Conservation (phyloP, 2,113 vertebrate species). For the Chrysochloris asiatica region DNA sequence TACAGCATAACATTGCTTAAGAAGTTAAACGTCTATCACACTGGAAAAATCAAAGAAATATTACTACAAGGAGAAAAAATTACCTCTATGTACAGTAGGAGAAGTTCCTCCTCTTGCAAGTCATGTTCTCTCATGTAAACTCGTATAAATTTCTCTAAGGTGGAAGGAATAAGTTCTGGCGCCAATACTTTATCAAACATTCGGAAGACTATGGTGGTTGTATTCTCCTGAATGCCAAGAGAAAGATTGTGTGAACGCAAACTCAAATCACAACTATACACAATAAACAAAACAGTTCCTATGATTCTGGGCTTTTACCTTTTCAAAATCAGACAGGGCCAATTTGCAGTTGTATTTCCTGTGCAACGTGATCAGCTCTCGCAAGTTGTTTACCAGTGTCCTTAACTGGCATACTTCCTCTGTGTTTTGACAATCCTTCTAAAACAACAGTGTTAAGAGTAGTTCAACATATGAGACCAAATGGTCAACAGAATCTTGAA, state of each 20-base stretch:
- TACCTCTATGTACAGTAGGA: slow-evolving; percentile 96
- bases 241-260: neutral
- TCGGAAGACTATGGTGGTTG: slow-evolving; percentile 91
- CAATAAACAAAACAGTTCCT: neutral
- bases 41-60: too few relatives aligned
- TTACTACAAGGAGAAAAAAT: rapidly evolving
- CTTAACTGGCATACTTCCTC: slow-evolving; percentile 89
- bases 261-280: neutral
- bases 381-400: slow-evolving; percentile 89
- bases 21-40: neutral
- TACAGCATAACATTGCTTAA: neutral
- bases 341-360: slow-evolving; percentile 93
- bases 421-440: slow-evolving; percentile 86
- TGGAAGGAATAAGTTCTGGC: slow-evolving; percentile 91
- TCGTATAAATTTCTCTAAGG: slow-evolving; percentile 89
- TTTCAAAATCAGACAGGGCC: slow-evolving; percentile 94
- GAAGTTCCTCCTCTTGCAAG: slow-evolving; percentile 90
- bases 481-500: neutral
- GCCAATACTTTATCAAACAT: slow-evolving; percentile 96
- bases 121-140: slow-evolving; percentile 91
- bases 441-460: slow-evolving; percentile 40
- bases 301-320: slow-evolving; percentile 82
- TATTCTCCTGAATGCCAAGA: slow-evolving; percentile 86
- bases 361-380: slow-evolving; percentile 89
- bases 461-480: neutral